Evolutionary conservation across 1,140 invertebrate genomes (phyloP), one percentile per base, ranked within the genome.

Genomic region (Drosophila sucinea): DNA sequence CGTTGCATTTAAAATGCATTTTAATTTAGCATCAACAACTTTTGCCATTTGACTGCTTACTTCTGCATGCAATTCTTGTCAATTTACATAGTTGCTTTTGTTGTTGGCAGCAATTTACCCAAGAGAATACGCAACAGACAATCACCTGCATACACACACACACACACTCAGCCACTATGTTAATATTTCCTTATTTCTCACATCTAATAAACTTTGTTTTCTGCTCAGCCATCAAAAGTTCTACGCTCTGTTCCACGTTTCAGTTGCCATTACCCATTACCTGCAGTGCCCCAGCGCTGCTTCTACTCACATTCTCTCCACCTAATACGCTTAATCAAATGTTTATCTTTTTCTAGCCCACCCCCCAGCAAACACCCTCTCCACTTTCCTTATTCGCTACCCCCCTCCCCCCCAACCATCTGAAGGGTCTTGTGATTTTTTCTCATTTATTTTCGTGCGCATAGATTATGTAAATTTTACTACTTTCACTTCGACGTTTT

Each of bases 401-500:
- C 25, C 10, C 7, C 32, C n/a, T 2, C 30, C 1, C 7, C 47
- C 5, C 23, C 41, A n/a, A n/a, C n/a, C n/a, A n/a, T 35, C 25
- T 33, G 44, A 51, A 6, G 44, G 8, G n/a, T 33, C 47, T 79
- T 75, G 29, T 74, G 80, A 83, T 84, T 89, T 79, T 83, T 89
- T 89, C 77, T 79, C 77, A 89, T 87, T 87, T 87, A 89, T 87
- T 89, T 89, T 84, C 79, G 80, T 78, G 84, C 80, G 85, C 84
- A 87, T 87, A 87, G 84, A 87, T 87, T 87, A 87, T 87, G 84
- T 69, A 87, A 87, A 87, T 87, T 87, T 87, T 87, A 87, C 84
- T 87, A 87, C 84, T 87, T 87, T 87, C 80, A 89, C 84, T 84
- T 87, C 85, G 84, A 87, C 84, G 89, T 89, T 87, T 87, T 87